Evolutionary conservation across 2,113 vertebrate species (phyloP).

Genomic region (Coptodon rendalli): DNA sequence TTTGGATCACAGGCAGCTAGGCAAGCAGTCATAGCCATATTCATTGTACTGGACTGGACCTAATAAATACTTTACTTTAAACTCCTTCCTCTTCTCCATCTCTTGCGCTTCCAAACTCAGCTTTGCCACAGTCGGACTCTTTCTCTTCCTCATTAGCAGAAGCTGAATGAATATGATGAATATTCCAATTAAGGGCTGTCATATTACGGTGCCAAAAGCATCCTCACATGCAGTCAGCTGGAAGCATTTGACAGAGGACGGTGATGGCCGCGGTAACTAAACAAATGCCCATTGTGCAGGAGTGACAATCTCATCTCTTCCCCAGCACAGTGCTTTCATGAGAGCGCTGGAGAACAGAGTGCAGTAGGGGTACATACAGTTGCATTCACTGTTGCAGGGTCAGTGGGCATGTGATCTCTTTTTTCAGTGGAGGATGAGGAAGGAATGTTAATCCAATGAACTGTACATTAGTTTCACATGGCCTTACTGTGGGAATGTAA

Average conservation of each 20-base stretch:
- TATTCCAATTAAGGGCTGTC: slow-evolving; percentile 22
- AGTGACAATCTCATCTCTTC: background rate
- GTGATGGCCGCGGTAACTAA: background rate
- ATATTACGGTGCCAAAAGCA: background rate
- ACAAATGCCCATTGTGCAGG: background rate
- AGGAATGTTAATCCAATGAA: slow-evolving; percentile 4
- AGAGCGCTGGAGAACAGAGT: background rate
- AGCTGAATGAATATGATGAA: slow-evolving; percentile 3
- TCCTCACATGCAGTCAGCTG: slow-evolving; percentile 4
- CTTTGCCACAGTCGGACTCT: background rate
- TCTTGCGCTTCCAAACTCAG: background rate
- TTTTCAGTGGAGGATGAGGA: background rate
- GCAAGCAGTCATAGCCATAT: background rate
- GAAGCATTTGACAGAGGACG: slow-evolving; percentile 2
- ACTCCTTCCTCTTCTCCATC: background rate
- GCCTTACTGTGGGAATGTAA: background rate
- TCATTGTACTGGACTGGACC: background rate
- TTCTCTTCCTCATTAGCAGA: slow-evolving; percentile 30
- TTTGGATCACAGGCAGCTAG: background rate
- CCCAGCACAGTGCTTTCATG: background rate
- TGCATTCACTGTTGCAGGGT: background rate
- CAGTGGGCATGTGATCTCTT: background rate
- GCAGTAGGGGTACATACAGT: background rate
- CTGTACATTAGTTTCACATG: background rate
- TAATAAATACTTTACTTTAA: background rate